Percentiles rank a stretch among this genome's conserved stretches.
Conservation (phyloP, 2,888 invertebrate species). For the Elegia similella region DNA sequence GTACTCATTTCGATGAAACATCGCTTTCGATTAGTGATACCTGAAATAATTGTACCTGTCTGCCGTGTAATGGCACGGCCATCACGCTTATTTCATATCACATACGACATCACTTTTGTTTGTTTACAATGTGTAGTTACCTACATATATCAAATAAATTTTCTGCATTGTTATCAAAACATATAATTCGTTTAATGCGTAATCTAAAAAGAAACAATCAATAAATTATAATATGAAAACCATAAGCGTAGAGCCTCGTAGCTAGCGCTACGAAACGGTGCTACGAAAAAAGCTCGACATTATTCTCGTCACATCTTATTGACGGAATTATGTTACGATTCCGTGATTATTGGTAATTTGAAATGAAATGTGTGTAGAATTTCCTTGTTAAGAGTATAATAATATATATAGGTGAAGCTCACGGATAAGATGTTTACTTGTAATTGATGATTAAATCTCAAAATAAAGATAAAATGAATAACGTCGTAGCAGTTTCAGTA, state of each 20-base stretch:
- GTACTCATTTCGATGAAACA: slow-evolving; percentile 28
- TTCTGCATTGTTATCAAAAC: background rate
- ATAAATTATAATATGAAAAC: background rate
- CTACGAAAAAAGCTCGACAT: background rate
- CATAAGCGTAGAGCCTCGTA: slow-evolving; percentile 1
- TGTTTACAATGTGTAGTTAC: slow-evolving; percentile 14
- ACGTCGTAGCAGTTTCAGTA: background rate
- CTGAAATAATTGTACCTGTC: slow-evolving; percentile 6
- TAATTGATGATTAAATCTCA: background rate
- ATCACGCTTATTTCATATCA: slow-evolving; percentile 5
- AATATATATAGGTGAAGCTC: background rate
- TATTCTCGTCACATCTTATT: background rate
- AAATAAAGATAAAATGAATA: background rate
- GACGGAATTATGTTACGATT: background rate
- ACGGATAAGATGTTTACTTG: background rate
- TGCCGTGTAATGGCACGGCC: background rate
- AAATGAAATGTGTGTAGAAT: background rate
- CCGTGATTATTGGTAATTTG: background rate
- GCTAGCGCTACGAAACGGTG: background rate
- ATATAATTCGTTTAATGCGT: background rate
- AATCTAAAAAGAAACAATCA: no score
- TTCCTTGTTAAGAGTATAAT: no score
- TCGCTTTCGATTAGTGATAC: slow-evolving; percentile 15
- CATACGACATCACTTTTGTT: slow-evolving; percentile 20
- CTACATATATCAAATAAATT: background rate